Conservation (phyloP, 2,113 vertebrate species). For the Cryptotis parvus region DNA sequence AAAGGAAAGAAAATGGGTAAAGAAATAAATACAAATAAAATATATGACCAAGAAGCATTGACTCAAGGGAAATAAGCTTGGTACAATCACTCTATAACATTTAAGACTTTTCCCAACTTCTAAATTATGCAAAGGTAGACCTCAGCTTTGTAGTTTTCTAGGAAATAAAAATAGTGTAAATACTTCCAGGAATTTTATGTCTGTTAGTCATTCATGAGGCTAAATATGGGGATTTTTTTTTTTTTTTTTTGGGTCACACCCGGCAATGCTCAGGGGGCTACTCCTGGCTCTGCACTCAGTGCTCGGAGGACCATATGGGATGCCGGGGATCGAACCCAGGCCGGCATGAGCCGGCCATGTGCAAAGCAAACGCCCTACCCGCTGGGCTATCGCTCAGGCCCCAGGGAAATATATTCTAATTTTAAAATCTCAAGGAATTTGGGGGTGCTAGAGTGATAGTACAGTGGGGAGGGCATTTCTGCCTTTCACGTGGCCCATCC, state of each 20-base stretch:
- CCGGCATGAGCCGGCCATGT: too few relatives aligned
- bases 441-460: too few relatives aligned
- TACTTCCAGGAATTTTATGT: background rate
- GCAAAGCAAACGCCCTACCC: too few relatives aligned
- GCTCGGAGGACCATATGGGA: too few relatives aligned
- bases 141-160: background rate
- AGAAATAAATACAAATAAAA: conserved; percentile 9
- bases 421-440: background rate
- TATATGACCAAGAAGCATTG: background rate
- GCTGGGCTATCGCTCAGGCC: too few relatives aligned
- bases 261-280: too few relatives aligned
- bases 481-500: too few relatives aligned
- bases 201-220: background rate
- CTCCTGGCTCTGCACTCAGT: too few relatives aligned
- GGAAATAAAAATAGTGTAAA: background rate
- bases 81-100: background rate
- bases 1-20: background rate
- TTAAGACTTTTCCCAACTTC: conserved; percentile 39
- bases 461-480: too few relatives aligned
- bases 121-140: background rate
- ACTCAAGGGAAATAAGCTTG: background rate
- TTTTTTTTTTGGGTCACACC: too few relatives aligned
- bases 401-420: conserved; percentile 20
- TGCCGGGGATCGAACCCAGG: too few relatives aligned
- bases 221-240: too few relatives aligned